Percentiles rank a stretch among this genome's conserved stretches.
phyloP scores from a whole-genome alignment of 1,140 invertebrate species.

The Maniola jurtina region DNA sequence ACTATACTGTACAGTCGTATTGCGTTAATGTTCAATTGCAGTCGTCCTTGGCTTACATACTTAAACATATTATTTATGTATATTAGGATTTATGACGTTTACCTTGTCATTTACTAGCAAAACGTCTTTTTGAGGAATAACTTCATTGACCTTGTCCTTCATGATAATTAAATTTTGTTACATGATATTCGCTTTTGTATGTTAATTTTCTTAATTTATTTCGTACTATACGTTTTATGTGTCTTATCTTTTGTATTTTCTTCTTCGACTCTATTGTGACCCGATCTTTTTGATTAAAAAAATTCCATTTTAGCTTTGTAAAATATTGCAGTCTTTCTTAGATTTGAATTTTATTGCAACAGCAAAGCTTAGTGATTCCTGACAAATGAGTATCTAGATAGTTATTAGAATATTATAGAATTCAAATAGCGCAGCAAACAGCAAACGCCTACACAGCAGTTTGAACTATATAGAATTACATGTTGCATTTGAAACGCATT shows the following conservation, averaged over 20 bases:
- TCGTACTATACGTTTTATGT: no score
- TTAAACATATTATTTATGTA: neutral
- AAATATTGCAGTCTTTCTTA: no score
- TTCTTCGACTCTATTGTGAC: no score
- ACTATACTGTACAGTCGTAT: neutral
- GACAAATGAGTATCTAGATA: no score
- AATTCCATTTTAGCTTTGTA: no score
- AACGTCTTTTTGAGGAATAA: neutral
- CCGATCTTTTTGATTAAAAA: no score
- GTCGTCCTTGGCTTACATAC: neutral
- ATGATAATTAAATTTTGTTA: no score
- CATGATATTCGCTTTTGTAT: no score
- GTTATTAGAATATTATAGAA: neutral
- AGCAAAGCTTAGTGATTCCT: neutral
- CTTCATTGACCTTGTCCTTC: neutral
- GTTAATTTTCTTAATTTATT: no score
- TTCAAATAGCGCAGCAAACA: no score
- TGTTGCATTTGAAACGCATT: slow-evolving; percentile 30
- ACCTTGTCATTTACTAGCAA: neutral
- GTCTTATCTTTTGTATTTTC: no score
- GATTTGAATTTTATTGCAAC: neutral
- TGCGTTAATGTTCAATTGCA: neutral
- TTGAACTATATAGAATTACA: slow-evolving; percentile 20
- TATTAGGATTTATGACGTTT: no score
- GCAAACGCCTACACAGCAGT: slow-evolving; percentile 1